Conservation (phyloP, 2,888 invertebrate species). For the Apeira syringaria region DNA sequence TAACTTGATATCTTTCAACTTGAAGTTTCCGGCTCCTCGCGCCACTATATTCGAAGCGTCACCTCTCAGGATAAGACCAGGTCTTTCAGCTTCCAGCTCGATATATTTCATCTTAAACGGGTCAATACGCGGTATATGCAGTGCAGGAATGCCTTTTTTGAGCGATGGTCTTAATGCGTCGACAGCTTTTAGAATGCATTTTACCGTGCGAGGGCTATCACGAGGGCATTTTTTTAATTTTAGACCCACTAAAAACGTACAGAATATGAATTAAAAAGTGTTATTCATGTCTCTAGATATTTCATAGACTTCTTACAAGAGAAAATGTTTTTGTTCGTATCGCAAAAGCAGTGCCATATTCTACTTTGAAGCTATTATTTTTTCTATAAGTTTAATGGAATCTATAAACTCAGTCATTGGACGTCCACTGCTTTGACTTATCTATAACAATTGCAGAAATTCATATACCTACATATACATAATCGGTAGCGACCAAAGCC, state of each 20-base stretch:
- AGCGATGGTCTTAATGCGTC: neutral
- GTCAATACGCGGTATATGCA: slow-evolving; percentile 3
- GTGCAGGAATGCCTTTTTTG: neutral
- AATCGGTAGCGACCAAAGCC: too few relatives aligned
- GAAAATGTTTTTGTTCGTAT: too few relatives aligned
- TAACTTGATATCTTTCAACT: slow-evolving; percentile 2
- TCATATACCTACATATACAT: too few relatives aligned
- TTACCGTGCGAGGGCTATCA: neutral
- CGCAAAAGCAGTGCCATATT: too few relatives aligned
- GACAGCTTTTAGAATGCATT: neutral
- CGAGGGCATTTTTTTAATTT: neutral
- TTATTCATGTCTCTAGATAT: too few relatives aligned
- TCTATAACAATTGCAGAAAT: too few relatives aligned
- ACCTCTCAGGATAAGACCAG: neutral
- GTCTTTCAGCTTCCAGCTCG: neutral
- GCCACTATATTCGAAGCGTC: slow-evolving; percentile 3
- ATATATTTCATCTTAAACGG: slow-evolving; percentile 2
- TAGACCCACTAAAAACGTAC: neutral
- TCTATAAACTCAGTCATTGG: too few relatives aligned
- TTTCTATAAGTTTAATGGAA: too few relatives aligned
- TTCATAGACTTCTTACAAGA: too few relatives aligned
- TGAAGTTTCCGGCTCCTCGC: neutral
- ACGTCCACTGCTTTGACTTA: too few relatives aligned
- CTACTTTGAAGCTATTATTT: too few relatives aligned
- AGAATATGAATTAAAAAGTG: too few relatives aligned